A percentile compares a stretch with the other conserved stretches of the same genome.
phyloP scores from a whole-genome alignment of 1,140 invertebrate genomes.

The Drosophila hydei region DNA sequence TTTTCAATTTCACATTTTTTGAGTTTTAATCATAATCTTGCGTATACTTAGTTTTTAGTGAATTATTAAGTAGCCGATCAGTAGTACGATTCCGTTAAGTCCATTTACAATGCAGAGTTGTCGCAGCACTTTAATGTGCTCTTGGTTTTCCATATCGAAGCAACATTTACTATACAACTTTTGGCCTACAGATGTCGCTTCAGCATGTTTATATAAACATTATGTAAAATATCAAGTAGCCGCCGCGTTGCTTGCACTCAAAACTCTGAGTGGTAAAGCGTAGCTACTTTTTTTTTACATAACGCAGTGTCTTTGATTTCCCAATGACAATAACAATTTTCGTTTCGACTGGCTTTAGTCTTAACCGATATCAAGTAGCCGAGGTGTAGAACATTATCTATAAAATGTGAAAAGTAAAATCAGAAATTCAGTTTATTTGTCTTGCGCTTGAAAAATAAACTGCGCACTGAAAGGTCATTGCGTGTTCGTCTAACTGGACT shows the following conservation, averaged over 20 bases:
- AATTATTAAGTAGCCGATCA: not conserved
- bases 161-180: no score
- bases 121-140: no score
- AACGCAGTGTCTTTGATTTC: no score
- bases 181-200: no score
- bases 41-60: not conserved
- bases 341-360: no score
- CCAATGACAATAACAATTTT: no score
- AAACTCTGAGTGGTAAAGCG: no score
- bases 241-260: not conserved
- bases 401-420: not conserved
- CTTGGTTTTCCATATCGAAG: no score
- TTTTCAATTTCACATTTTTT: no score
- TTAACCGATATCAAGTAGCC: constrained; percentile 9
- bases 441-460: no score
- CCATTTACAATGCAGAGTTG: not conserved
- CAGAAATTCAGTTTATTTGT: not conserved
- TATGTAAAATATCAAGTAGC: not conserved
- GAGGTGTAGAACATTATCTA: not conserved
- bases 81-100: not conserved
- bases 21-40: no score
- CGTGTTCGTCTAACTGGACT: constrained; percentile 26
- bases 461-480: constrained; percentile 47
- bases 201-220: not conserved
- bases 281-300: no score